phyloP scores from a whole-genome alignment of 2,888 invertebrate genomes.

The Amblyjoppa proteus region DNA sequence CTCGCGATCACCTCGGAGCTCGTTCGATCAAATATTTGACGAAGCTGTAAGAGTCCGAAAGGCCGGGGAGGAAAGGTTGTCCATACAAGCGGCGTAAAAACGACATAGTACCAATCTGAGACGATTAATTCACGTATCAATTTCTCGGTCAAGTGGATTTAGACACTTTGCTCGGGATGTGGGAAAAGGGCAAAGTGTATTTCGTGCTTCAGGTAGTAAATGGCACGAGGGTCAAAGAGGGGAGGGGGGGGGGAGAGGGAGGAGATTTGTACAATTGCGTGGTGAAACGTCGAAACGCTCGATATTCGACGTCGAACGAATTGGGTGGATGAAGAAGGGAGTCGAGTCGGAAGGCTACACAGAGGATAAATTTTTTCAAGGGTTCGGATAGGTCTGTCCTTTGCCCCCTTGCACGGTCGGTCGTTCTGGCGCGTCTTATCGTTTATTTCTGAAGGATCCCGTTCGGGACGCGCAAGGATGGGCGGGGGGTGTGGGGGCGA shows the following conservation, averaged over 20 bases:
- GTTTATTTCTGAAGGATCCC: slow-evolving; percentile 58
- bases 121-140: slow-evolving; percentile 7
- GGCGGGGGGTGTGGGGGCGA: slow-evolving; percentile 12
- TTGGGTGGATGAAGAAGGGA: slow-evolving; percentile 29
- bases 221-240: slow-evolving; percentile 22
- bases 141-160: slow-evolving; percentile 28
- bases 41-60: slow-evolving; percentile 2
- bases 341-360: slow-evolving; percentile 21
- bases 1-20: slow-evolving; percentile 20
- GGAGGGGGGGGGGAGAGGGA: neutral
- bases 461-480: slow-evolving; percentile 36
- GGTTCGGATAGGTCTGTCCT: neutral
- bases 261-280: slow-evolving; percentile 34
- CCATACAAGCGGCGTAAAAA: slow-evolving; percentile 20
- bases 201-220: slow-evolving; percentile 29
- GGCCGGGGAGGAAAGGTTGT: neutral
- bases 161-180: neutral
- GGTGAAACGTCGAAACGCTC: slow-evolving; percentile 68
- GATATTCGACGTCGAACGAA: slow-evolving; percentile 60
- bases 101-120: slow-evolving; percentile 4
- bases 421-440: slow-evolving; percentile 33
- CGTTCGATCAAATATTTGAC: slow-evolving; percentile 55
- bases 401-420: slow-evolving; percentile 9
- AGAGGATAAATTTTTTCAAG: slow-evolving; percentile 8
- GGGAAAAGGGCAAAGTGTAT: slow-evolving; percentile 39